Percentiles rank a stretch among this genome's conserved stretches.
Evolutionary conservation across 2,113 vertebrate species (phyloP).

Genomic region (Carollia perspicillata): DNA sequence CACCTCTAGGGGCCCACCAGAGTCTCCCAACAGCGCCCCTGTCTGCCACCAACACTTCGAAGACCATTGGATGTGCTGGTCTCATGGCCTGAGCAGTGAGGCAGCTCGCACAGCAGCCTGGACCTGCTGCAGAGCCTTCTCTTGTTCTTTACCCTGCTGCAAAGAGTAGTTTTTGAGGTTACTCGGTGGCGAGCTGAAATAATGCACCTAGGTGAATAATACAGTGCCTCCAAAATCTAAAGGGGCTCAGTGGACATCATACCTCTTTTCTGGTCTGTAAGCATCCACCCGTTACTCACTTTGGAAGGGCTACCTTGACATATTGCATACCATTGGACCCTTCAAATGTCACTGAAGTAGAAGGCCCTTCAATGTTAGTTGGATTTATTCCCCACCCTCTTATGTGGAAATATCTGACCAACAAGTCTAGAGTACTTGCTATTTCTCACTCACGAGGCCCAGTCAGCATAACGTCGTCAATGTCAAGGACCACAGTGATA

Average conservation of each 20-base stretch:
- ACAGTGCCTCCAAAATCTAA: not conserved
- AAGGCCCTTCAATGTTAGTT: not conserved
- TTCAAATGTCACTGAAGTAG: not conserved
- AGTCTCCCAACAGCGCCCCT: not conserved
- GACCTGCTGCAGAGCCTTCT: not conserved
- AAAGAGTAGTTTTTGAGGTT: not conserved
- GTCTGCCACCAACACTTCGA: not conserved
- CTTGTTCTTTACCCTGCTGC: not conserved
- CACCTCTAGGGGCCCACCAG: not conserved
- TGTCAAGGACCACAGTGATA: not conserved
- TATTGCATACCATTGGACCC: not conserved
- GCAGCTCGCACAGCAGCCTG: not conserved
- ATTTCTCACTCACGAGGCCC: not conserved
- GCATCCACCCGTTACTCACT: not conserved
- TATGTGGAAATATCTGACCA: not conserved
- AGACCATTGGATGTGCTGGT: not conserved
- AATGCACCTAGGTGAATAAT: not conserved
- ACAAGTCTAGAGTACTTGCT: not conserved
- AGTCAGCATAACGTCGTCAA: not conserved
- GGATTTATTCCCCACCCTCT: not conserved
- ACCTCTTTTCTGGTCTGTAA: not conserved
- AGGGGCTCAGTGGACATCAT: not conserved
- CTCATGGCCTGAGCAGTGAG: not conserved
- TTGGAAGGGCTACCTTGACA: not conserved
- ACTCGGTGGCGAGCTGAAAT: not conserved